Evolutionary conservation across 2,113 vertebrate species (phyloP).

Genomic region (Progne subis): DNA sequence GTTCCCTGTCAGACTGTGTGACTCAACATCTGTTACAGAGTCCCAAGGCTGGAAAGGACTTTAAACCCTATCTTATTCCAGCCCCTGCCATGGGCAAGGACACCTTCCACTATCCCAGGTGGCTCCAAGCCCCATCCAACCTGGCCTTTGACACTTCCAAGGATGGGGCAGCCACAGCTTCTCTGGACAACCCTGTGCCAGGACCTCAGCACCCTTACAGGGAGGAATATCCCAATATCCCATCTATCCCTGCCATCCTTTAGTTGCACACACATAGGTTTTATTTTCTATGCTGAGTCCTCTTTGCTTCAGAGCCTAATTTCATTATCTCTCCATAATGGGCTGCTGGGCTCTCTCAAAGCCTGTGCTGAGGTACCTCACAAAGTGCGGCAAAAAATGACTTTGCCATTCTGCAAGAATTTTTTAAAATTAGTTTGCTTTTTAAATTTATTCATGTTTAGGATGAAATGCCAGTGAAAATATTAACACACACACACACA

Average conservation of each 20-base stretch:
- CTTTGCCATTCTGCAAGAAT: neutral
- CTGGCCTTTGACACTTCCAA: neutral
- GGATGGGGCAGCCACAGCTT: neutral
- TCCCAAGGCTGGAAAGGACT: neutral
- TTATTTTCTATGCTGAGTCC: neutral
- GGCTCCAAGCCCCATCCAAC: neutral
- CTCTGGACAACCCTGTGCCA: neutral
- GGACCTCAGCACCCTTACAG: neutral
- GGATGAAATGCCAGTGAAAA: neutral
- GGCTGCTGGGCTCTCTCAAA: neutral
- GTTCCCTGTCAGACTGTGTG: neutral
- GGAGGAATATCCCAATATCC: neutral
- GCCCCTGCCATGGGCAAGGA: neutral
- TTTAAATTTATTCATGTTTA: neutral
- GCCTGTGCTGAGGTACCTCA: neutral
- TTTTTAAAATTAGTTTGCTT: neutral
- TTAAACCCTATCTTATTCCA: neutral
- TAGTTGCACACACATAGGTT: neutral
- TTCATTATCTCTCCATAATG: neutral
- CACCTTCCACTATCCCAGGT: accelerated
- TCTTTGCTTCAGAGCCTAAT: neutral
- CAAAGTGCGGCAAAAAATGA: neutral
- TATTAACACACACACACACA: too few species aligned
- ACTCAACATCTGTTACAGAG: neutral
- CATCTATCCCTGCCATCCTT: neutral